These are phyloP conservation scores for Notodromas monacha DNA, from an alignment of 2,888 invertebrate species.

Conservation along the genomic window DNA sequence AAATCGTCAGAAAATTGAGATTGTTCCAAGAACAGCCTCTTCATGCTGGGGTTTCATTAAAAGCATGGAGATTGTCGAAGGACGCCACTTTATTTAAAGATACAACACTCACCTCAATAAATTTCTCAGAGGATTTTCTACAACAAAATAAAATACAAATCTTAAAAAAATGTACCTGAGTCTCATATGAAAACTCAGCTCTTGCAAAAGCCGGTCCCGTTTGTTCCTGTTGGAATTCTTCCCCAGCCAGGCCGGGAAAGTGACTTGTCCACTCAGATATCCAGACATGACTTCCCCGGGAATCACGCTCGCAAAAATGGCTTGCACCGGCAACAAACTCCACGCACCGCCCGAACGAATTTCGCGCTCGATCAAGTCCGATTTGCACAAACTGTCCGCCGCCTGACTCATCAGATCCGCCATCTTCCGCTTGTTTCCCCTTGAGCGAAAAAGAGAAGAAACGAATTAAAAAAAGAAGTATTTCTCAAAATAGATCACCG, in stretches of 20 bases:
- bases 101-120: too few relatives aligned
- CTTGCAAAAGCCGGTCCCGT: conserved; percentile 42
- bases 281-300: conserved; percentile 63
- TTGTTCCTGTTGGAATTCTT: conserved; percentile 60
- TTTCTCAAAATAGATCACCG: too few relatives aligned
- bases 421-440: conserved; percentile 20
- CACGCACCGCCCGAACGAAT: conserved; percentile 39
- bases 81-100: too few relatives aligned
- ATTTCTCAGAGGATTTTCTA: too few relatives aligned
- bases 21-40: too few relatives aligned
- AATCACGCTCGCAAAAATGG: conserved; percentile 58
- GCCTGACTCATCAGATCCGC: conserved; percentile 36
- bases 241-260: conserved; percentile 84
- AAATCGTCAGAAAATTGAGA: too few relatives aligned
- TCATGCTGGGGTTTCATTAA: too few relatives aligned
- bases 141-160: too few relatives aligned
- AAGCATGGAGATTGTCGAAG: too few relatives aligned
- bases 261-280: conserved; percentile 36
- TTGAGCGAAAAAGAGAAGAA: too few relatives aligned
- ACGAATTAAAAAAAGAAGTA: too few relatives aligned
- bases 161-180: conserved; percentile 28
- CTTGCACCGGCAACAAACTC: conserved; percentile 48
- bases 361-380: conserved; percentile 47
- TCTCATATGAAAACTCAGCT: conserved; percentile 53
- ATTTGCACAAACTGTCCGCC: conserved; percentile 50